Conservation (phyloP, 2,113 vertebrate species). For the Lipophrys pholis region DNA sequence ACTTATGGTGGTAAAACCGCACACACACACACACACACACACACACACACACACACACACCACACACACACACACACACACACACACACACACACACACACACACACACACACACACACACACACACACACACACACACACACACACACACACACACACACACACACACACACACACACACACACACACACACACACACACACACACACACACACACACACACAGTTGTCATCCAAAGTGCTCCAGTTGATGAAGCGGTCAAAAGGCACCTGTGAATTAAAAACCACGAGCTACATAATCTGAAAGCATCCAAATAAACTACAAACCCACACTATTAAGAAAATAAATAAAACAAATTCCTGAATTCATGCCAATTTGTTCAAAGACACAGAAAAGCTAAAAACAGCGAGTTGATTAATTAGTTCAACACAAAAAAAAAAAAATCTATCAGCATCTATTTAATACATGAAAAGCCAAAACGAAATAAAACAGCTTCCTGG, state of each 20-base stretch:
- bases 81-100: conserved; percentile 10
- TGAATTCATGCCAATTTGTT: not conserved
- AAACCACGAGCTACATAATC: too few species aligned
- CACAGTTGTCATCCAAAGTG: conserved; percentile 35
- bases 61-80: conserved; percentile 7
- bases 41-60: conserved; percentile 7
- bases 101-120: conserved; percentile 8
- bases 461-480: not conserved
- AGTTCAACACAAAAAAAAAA: not conserved
- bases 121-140: conserved; percentile 5
- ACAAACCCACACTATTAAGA: too few species aligned
- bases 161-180: conserved; percentile 8
- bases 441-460: not conserved
- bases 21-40: too few species aligned
- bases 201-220: conserved; percentile 8
- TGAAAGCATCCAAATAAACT: too few species aligned
- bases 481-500: too few species aligned
- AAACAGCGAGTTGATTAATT: not conserved
- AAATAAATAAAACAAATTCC: too few species aligned
- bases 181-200: conserved; percentile 7
- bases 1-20: conserved; percentile 54
- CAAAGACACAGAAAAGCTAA: not conserved
- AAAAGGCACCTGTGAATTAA: too few species aligned
- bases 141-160: conserved; percentile 2
- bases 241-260: conserved; percentile 20